Percentiles rank a stretch among this genome's conserved stretches.
Conservation (phyloP, 2,113 vertebrate genomes). For the Lasiurus borealis region DNA sequence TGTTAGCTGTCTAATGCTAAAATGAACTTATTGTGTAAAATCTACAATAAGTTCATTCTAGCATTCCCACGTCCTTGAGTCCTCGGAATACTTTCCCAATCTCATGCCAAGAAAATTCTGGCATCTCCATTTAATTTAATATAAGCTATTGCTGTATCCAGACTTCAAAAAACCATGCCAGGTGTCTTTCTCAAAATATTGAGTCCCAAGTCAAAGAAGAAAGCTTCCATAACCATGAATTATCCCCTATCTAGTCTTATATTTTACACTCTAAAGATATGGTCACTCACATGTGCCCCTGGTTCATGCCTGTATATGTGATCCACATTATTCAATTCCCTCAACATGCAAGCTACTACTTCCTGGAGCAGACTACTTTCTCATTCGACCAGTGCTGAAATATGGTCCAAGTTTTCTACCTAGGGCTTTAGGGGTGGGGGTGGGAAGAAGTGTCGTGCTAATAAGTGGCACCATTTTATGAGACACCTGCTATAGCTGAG, state of each 20-base stretch:
- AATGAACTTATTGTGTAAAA: too few relatives aligned
- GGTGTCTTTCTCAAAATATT: neutral
- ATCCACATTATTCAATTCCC: neutral
- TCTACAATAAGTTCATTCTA: neutral
- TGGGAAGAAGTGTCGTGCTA: neutral
- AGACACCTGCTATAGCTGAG: neutral
- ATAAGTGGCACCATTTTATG: neutral
- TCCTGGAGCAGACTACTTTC: neutral
- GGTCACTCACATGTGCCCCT: neutral
- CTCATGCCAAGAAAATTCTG: conserved; percentile 41
- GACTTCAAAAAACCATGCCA: neutral
- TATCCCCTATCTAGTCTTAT: neutral
- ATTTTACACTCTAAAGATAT: neutral
- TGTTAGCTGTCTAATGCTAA: neutral
- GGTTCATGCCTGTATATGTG: neutral
- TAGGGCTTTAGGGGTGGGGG: too few relatives aligned
- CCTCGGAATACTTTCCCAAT: neutral
- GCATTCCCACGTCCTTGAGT: neutral
- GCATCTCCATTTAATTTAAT: neutral
- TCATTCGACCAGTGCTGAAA: neutral
- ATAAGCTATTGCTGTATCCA: neutral
- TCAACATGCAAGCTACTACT: neutral
- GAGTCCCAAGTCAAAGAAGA: conserved; percentile 9
- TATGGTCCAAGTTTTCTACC: neutral
- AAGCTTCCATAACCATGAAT: neutral